Conservation (phyloP, 2,888 invertebrate genomes). For the Arrhopalites spinosus region DNA sequence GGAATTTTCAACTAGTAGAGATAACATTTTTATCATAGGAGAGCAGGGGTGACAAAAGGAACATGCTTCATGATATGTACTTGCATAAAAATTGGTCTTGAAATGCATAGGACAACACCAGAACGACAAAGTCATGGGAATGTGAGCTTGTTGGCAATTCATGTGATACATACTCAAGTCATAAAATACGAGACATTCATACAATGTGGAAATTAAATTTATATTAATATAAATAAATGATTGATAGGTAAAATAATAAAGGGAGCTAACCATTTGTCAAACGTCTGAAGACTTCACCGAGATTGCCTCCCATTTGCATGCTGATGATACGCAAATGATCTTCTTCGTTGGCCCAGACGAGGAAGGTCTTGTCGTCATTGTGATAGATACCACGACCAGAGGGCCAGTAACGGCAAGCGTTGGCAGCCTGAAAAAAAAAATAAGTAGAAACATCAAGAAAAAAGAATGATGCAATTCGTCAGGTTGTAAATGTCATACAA, state of each 20-base stretch:
- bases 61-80: no score
- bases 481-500: neutral
- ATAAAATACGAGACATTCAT: neutral
- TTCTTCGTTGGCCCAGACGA: slow-evolving; percentile 98
- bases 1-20: no score
- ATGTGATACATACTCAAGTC: neutral
- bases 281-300: slow-evolving; percentile 48
- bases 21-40: no score
- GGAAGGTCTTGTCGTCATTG: slow-evolving; percentile 95
- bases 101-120: no score
- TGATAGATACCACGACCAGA: slow-evolving; percentile 96
- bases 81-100: no score
- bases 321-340: slow-evolving; percentile 97
- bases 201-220: neutral
- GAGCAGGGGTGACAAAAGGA: no score
- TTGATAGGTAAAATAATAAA: neutral
- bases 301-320: slow-evolving; percentile 73
- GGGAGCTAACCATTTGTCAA: slow-evolving; percentile 23
- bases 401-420: slow-evolving; percentile 97
- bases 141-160: no score
- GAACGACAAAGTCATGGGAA: no score
- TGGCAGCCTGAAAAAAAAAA: slow-evolving; percentile 73
- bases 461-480: no score
- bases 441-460: neutral
- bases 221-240: neutral